Percentiles rank a stretch among this genome's conserved stretches.
Conservation (phyloP, 2,797 vertebrate genomes). For the Margarornis squamiger region DNA sequence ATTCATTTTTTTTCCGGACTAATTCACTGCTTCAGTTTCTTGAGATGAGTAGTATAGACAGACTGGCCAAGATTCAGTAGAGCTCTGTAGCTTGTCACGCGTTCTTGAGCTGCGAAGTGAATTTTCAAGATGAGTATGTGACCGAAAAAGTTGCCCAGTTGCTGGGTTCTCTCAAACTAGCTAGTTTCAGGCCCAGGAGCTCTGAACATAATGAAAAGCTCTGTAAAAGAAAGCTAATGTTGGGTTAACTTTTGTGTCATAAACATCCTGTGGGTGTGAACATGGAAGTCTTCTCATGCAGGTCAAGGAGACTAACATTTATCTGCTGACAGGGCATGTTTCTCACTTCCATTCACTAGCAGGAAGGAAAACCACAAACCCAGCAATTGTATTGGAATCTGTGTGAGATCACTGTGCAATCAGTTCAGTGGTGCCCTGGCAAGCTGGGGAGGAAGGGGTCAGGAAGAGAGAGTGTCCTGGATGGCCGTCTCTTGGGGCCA, state of each 20-base stretch:
- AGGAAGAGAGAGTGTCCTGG: not conserved
- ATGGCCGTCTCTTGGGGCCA: not conserved
- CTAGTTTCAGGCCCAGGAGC: not conserved
- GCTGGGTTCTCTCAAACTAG: not conserved
- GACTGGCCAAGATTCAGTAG: not conserved
- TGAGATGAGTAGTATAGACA: not conserved
- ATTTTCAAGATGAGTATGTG: not conserved
- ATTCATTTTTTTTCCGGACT: not conserved
- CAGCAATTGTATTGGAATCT: not conserved
- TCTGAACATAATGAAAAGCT: not conserved
- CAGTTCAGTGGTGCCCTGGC: not conserved
- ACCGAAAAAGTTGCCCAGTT: not conserved
- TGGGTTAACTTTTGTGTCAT: not conserved
- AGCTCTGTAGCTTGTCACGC: not conserved
- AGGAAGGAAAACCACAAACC: not conserved
- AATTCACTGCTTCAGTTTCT: not conserved
- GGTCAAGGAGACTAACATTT: not conserved
- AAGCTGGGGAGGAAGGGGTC: not conserved
- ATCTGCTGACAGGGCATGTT: not conserved
- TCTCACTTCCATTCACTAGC: not conserved
- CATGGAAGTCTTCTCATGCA: fast-evolving
- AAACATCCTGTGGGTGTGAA: not conserved
- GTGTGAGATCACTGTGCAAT: not conserved
- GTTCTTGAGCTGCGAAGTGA: not conserved
- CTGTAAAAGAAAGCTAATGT: not conserved